Conservation (phyloP, 2,113 vertebrate genomes). For the Odobenus rosmarus region DNA sequence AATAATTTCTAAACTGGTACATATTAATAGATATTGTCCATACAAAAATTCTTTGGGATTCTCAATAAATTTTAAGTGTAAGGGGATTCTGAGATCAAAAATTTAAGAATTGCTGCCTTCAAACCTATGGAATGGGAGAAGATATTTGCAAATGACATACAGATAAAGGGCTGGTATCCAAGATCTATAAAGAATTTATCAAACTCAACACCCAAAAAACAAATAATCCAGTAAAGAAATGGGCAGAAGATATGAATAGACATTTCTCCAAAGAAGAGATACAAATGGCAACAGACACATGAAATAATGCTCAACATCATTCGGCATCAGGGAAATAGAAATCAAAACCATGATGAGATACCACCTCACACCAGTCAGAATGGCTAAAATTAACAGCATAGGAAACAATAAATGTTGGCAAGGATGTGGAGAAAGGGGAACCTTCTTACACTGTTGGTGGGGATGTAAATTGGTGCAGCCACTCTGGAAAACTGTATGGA, state of each 20-base stretch:
- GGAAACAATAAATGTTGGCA: too few relatives aligned
- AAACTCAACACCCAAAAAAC: background rate
- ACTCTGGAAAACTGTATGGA: too few relatives aligned
- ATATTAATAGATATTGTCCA: background rate
- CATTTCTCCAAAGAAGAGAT: background rate
- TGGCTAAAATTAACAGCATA: too few relatives aligned
- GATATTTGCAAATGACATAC: background rate
- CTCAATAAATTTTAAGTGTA: background rate
- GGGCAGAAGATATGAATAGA: background rate
- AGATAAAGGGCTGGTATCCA: background rate
- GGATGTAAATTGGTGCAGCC: too few relatives aligned
- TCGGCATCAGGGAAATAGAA: background rate
- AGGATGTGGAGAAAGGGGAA: too few relatives aligned
- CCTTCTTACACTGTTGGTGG: too few relatives aligned
- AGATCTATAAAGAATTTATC: background rate
- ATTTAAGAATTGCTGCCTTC: background rate
- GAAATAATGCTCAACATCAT: background rate
- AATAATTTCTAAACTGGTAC: background rate
- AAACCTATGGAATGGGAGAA: background rate
- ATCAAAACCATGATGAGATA: background rate
- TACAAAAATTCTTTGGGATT: background rate
- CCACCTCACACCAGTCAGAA: too few relatives aligned
- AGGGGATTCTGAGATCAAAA: background rate
- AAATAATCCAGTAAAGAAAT: background rate
- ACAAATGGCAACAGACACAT: background rate